Evolutionary conservation across 2,113 vertebrate genomes (phyloP).

Genomic region (Hucho hucho): DNA sequence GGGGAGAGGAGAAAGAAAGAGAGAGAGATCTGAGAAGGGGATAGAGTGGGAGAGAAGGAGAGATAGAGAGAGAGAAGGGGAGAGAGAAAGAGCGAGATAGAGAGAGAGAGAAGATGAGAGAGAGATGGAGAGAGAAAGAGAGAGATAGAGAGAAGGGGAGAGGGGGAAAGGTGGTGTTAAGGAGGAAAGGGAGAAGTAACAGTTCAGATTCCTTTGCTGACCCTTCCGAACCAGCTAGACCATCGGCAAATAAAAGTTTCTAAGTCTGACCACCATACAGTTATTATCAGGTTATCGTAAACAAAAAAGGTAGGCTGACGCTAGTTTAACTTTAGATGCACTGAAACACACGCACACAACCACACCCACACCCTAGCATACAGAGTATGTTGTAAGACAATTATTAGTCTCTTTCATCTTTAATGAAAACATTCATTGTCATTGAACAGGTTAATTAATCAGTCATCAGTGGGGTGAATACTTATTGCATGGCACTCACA

Average conservation of each 20-base stretch:
- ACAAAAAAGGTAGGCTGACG: not conserved
- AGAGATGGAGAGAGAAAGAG: not conserved
- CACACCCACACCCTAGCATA: not conserved
- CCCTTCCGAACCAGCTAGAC: not conserved
- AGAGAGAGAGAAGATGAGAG: slow-evolving; percentile 16
- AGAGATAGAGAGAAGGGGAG: not conserved
- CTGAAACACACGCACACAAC: not conserved
- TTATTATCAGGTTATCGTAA: not conserved
- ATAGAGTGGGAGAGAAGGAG: slow-evolving; percentile 7
- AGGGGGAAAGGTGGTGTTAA: not conserved
- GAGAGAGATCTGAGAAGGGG: slow-evolving; percentile 2
- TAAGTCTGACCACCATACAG: not conserved
- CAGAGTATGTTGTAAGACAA: not conserved
- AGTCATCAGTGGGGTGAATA: slow-evolving; percentile 51
- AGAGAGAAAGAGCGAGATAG: slow-evolving; percentile 20
- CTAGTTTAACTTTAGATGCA: not conserved
- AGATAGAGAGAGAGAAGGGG: not conserved
- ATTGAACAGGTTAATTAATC: slow-evolving; percentile 44
- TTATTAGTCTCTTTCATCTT: not conserved
- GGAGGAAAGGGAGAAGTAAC: not conserved
- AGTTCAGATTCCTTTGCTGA: not conserved
- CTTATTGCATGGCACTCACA: slow-evolving; percentile 47
- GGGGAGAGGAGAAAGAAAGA: not conserved
- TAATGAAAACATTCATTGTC: slow-evolving; percentile 38
- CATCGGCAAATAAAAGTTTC: not conserved